A percentile compares a stretch with the other conserved stretches of the same genome.
Evolutionary conservation across 2,113 vertebrate species (phyloP).

Genomic region (Semicossyphus pulcher): DNA sequence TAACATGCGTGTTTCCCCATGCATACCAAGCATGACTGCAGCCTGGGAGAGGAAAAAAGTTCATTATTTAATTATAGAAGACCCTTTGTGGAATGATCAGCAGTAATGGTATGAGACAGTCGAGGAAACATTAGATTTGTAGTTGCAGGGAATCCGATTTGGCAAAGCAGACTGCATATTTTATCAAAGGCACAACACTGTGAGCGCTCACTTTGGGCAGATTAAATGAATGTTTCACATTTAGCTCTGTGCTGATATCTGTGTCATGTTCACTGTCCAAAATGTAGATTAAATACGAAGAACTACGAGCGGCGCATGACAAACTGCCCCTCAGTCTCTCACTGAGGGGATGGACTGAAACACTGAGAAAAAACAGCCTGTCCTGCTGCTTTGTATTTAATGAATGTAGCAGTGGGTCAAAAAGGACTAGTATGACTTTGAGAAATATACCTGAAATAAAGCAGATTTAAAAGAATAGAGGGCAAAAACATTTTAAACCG

Average conservation of each 20-base stretch:
- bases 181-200: background rate
- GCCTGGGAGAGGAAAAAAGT: slow-evolving; percentile 27
- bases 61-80: slow-evolving; percentile 27
- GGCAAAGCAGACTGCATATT: background rate
- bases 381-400: background rate
- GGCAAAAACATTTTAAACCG: no score
- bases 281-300: slow-evolving; percentile 33
- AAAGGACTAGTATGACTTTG: no score
- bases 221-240: slow-evolving; percentile 31
- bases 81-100: background rate
- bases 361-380: background rate
- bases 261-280: slow-evolving; percentile 28
- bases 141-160: background rate
- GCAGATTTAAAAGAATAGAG: no score
- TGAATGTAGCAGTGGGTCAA: background rate
- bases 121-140: background rate
- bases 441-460: no score
- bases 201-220: slow-evolving; percentile 14
- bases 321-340: background rate
- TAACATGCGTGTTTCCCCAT: slow-evolving; percentile 25
- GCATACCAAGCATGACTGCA: slow-evolving; percentile 44
- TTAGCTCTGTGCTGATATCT: slow-evolving; percentile 41
- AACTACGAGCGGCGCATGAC: slow-evolving; percentile 1
- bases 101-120: background rate
- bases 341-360: background rate